A percentile compares a stretch with the other conserved stretches of the same genome.
These are phyloP conservation scores for Asobara japonica DNA, from an alignment of 1,140 invertebrate genomes.

Conservation along the genomic window DNA sequence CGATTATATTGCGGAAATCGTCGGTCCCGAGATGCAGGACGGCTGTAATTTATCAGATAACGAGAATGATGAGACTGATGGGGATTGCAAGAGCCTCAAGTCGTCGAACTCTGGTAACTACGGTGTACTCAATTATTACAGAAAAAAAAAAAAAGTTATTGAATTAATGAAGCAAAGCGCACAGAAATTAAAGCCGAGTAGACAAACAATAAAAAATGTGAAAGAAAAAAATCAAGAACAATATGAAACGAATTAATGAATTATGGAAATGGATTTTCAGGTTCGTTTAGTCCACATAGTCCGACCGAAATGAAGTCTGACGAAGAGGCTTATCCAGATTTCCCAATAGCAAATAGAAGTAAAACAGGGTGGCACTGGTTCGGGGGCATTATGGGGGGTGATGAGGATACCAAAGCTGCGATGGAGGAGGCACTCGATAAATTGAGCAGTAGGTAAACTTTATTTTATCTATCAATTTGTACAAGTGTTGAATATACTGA, in stretches of 20 bases:
- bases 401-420: conserved; percentile 66
- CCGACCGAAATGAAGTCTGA: conserved; percentile 54
- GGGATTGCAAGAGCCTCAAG: conserved; percentile 56
- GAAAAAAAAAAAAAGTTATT: not conserved
- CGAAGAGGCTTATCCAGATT: conserved; percentile 58
- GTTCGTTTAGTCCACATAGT: conserved; percentile 55
- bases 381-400: conserved; percentile 76
- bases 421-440: conserved; percentile 76
- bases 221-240: too few relatives aligned
- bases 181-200: too few relatives aligned
- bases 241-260: not conserved
- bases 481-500: not conserved
- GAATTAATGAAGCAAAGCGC: not conserved
- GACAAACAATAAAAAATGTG: too few relatives aligned
- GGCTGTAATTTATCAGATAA: conserved; percentile 65
- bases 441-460: conserved; percentile 82
- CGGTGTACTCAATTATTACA: not conserved
- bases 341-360: conserved; percentile 71
- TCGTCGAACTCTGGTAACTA: conserved; percentile 56
- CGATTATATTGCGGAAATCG: conserved; percentile 70
- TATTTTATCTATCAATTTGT: conserved; percentile 46
- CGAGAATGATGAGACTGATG: conserved; percentile 58
- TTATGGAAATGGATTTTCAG: conserved; percentile 33
- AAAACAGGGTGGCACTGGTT: conserved; percentile 84
- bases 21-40: conserved; percentile 65